phyloP scores from a whole-genome alignment of 2,888 invertebrate genomes.

The Argyra leucocephala region DNA sequence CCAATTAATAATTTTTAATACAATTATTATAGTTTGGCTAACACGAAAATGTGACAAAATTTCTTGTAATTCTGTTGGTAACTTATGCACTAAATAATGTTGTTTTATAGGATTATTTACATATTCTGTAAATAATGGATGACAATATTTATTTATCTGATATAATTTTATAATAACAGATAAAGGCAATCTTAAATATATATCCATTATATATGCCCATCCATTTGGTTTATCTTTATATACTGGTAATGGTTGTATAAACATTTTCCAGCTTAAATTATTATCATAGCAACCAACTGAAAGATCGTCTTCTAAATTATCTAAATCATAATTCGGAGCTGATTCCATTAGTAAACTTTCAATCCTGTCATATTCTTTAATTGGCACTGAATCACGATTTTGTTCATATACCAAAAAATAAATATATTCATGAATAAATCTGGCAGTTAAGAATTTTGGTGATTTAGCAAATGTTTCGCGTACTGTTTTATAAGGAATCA shows the following conservation, averaged over 20 bases:
- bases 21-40: constrained; percentile 35
- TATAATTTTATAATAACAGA: constrained; percentile 59
- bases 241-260: constrained; percentile 56
- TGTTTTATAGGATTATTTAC: constrained; percentile 57
- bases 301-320: constrained; percentile 43
- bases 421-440: constrained; percentile 57
- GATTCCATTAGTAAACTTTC: constrained; percentile 32
- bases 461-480: constrained; percentile 10
- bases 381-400: constrained; percentile 34
- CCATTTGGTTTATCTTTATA: constrained; percentile 53
- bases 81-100: constrained; percentile 53
- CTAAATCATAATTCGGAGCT: constrained; percentile 35
- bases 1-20: constrained; percentile 51
- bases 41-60: constrained; percentile 32
- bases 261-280: constrained; percentile 59
- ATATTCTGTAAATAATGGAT: constrained; percentile 49
- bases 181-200: constrained; percentile 59
- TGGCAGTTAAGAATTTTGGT: constrained; percentile 58
- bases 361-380: constrained; percentile 28
- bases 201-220: constrained; percentile 62
- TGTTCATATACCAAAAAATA: constrained; percentile 59
- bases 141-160: constrained; percentile 48
- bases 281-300: constrained; percentile 46
- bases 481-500: not conserved
- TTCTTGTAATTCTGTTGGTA: constrained; percentile 43